Base-by-base conservation (phyloP, 2,888 invertebrate species). In the Dynastes tityus region DNA sequence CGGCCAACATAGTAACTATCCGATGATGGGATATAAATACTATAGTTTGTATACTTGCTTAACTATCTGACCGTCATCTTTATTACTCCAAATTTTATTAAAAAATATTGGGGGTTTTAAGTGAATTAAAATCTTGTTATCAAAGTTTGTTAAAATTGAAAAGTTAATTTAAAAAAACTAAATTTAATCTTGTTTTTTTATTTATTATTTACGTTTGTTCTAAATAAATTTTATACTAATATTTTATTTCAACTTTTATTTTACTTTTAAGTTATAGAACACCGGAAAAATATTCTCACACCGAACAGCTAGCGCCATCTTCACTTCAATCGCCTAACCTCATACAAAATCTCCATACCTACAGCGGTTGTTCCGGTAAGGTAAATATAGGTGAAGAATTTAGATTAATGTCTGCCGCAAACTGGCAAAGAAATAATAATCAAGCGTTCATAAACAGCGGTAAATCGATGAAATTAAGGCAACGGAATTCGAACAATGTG, bases 401-500 rank as follows among this genome's bases (percentile, higher is more conserved):
- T 40, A 40, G 11, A 6, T 67, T 67, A 16, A 67, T 2, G 65
- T 45, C 29, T 45, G 9, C 40, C 9, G 45, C n/a, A 40, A 45
- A 67, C 45, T 16, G 5, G 3, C 5, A 22, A 58, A 58, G 45
- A 45, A 45, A 45, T 45, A 11, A 45, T 16, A 45, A n/a, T 67
- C 32, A 5, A 16, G 65, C n/a, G n/a, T 16, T 68, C 51, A 27
- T 27, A 49, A 68, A 49, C 22, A 13, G 27, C 22, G 27, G 9
- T 49, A 68, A 68, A 22, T 40, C 58, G 40, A 73, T 73, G 37
- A 40, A 61, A 58, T 40, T 58, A 40, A 16, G 32, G 16, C 5
- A 70, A 8, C 45, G 29, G 70, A 70, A 71, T 55, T 29, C 58
- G 16, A 71, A 40, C 29, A 71, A 71, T 37, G 71, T 32, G n/a